A percentile compares a stretch with the other conserved stretches of the same genome.
phyloP scores from a whole-genome alignment of 2,113 vertebrate species.

The Hydropotes inermis region DNA sequence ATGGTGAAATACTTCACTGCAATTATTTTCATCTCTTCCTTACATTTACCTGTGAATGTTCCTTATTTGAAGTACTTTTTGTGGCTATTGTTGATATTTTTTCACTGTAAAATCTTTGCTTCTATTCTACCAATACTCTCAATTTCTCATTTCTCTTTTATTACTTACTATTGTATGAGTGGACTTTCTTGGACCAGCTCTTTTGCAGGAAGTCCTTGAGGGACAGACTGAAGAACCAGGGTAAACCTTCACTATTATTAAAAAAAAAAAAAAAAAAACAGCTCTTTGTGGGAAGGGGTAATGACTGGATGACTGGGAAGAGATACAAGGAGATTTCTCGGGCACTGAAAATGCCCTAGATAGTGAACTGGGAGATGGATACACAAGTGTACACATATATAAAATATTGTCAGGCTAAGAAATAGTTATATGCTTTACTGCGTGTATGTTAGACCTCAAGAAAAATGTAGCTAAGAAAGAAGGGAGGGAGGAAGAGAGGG shows the following conservation, averaged over 20 bases:
- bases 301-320: neutral
- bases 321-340: rapidly evolving
- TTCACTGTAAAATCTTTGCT: neutral
- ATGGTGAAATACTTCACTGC: neutral
- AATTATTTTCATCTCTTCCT: neutral
- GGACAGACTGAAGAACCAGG: neutral
- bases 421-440: neutral
- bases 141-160: neutral
- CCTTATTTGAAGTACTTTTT: neutral
- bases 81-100: neutral
- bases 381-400: neutral
- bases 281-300: neutral
- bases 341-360: neutral
- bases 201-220: neutral
- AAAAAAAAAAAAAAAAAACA: neutral
- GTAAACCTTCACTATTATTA: neutral
- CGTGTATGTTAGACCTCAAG: neutral
- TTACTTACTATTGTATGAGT: neutral
- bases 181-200: neutral
- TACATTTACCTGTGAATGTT: neutral
- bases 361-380: neutral
- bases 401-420: neutral
- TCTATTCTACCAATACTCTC: neutral
- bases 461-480: neutral
- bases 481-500: neutral